A percentile compares a stretch with the other conserved stretches of the same genome.
Conservation (phyloP, 2,888 invertebrate species). For the Apamea crenata region DNA sequence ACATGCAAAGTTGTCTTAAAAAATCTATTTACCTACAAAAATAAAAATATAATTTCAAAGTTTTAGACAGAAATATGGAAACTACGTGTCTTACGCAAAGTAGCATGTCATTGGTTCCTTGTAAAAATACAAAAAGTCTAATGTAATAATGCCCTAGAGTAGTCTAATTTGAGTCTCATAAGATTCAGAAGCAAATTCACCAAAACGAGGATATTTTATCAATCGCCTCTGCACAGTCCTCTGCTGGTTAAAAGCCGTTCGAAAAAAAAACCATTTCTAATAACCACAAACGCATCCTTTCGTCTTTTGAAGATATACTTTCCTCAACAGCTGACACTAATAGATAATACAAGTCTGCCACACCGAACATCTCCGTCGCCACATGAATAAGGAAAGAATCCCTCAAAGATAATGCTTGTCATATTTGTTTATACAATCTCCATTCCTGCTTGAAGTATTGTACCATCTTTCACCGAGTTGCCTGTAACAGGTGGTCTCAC, state of each 20-base stretch:
- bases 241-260: not conserved
- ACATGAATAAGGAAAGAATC: constrained; percentile 29
- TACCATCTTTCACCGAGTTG: constrained; percentile 30
- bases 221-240: too few species aligned
- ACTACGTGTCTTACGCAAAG: not conserved
- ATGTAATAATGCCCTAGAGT: not conserved
- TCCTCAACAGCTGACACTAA: constrained; percentile 12
- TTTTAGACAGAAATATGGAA: constrained; percentile 20
- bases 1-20: not conserved
- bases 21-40: not conserved
- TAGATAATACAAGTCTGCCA: constrained; percentile 9
- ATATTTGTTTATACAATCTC: constrained; percentile 52
- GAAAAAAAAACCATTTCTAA: not conserved
- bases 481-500: constrained; percentile 50
- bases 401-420: constrained; percentile 37
- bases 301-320: constrained; percentile 12
- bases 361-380: constrained; percentile 29
- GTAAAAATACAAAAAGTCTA: not conserved
- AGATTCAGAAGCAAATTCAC: not conserved
- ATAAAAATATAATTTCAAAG: not conserved
- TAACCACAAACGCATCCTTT: not conserved
- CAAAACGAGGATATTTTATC: not conserved
- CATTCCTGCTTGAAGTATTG: constrained; percentile 34
- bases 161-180: not conserved
- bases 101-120: not conserved